Percentiles rank a stretch among this genome's conserved stretches.
Evolutionary conservation across 2,888 invertebrate genomes (phyloP).

Genomic region (Trissolcus japonicus): DNA sequence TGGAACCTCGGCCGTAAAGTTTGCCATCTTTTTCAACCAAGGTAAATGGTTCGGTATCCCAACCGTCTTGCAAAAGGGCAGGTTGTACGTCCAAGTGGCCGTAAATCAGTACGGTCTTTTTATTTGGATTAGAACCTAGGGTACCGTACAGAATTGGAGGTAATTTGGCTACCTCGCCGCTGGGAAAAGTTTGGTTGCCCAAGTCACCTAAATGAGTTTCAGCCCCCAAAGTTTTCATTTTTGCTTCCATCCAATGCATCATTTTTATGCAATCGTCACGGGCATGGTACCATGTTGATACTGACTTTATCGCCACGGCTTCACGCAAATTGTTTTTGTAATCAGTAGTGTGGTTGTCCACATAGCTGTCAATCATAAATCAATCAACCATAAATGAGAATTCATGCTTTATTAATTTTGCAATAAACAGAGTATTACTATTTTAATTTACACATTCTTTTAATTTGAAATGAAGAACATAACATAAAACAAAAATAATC

Average conservation of each 20-base stretch:
- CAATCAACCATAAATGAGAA: background rate
- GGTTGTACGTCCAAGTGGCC: constrained; percentile 99
- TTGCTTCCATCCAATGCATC: constrained; percentile 88
- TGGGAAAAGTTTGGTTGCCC: constrained; percentile 85
- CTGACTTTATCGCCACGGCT: constrained; percentile 94
- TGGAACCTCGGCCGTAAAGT: constrained; percentile 92
- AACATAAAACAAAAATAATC: too few species aligned
- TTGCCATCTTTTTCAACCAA: constrained; percentile 92
- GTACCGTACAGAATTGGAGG: constrained; percentile 91
- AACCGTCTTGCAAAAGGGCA: constrained; percentile 93
- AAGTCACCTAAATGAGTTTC: constrained; percentile 84
- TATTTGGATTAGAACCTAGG: constrained; percentile 86
- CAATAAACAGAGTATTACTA: too few species aligned
- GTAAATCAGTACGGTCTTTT: constrained; percentile 95
- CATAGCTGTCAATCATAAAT: constrained; percentile 78
- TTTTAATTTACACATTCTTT: too few species aligned
- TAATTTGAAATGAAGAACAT: too few species aligned
- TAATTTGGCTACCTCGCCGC: constrained; percentile 84
- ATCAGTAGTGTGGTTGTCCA: constrained; percentile 85
- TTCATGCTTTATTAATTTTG: background rate
- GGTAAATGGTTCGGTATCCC: constrained; percentile 96
- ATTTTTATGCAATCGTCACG: constrained; percentile 89
- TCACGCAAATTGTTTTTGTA: constrained; percentile 89
- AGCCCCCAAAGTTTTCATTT: constrained; percentile 84
- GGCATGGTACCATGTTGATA: constrained; percentile 92